phyloP scores from a whole-genome alignment of 2,888 invertebrate species.

The Trileptium ribeirensis region DNA sequence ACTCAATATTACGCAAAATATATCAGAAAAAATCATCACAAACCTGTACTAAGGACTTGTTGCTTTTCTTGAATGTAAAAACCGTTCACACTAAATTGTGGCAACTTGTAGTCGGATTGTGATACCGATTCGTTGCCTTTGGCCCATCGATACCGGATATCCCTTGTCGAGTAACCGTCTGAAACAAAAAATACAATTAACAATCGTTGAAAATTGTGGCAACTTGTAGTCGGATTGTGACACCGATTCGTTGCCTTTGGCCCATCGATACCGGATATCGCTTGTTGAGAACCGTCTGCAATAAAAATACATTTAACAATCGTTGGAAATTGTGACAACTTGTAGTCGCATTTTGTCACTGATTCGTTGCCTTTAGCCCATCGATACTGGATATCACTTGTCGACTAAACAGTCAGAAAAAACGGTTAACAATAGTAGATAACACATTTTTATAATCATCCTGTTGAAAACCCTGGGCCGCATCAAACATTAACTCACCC shows the following conservation, averaged over 20 bases:
- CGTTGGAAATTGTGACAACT: constrained; percentile 19
- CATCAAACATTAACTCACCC: no score
- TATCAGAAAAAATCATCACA: no score
- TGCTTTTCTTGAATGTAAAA: neutral
- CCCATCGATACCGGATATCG: constrained; percentile 54
- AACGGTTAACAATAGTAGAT: no score
- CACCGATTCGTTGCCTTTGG: neutral
- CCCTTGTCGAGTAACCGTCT: constrained; percentile 57
- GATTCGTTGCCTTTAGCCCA: constrained; percentile 42
- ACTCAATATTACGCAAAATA: no score
- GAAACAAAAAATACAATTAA: constrained; percentile 34
- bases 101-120: constrained; percentile 11
- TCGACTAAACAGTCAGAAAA: no score
- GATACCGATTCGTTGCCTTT: neutral
- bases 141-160: constrained; percentile 53
- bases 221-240: neutral
- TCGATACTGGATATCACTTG: constrained; percentile 54
- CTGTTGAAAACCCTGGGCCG: no score
- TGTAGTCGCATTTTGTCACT: neutral
- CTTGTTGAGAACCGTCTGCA: constrained; percentile 56
- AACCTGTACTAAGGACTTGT: neutral
- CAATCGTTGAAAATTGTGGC: constrained; percentile 18
- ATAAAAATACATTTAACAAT: constrained; percentile 22
- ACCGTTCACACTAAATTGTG: constrained; percentile 16
- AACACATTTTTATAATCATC: no score